Evolutionary conservation across 2,113 vertebrate genomes (phyloP).

Genomic region (Hassar affinis): DNA sequence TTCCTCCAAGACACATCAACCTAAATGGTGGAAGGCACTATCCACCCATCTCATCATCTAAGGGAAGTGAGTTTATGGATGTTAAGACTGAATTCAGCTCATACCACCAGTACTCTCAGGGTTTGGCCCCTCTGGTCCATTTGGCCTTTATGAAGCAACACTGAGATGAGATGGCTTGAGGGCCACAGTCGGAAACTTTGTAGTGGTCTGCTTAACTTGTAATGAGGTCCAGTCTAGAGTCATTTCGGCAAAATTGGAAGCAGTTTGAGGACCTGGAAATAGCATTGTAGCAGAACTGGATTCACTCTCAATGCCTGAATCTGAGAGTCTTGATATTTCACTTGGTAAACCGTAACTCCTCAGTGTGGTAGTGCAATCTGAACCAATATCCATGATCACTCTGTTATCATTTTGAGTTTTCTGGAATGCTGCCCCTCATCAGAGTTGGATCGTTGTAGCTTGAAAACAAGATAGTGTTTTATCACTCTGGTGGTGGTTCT

Average conservation of each 20-base stretch:
- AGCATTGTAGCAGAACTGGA: conserved; percentile 85
- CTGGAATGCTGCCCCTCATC: conserved; percentile 52
- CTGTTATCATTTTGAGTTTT: conserved; percentile 53
- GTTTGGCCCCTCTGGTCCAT: conserved; percentile 73
- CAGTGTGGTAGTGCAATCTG: background rate
- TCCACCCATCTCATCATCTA: conserved; percentile 85
- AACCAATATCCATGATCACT: background rate
- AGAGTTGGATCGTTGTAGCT: conserved; percentile 64
- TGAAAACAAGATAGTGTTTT: conserved; percentile 76
- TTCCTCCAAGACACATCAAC: too few relatives aligned
- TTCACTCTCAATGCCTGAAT: conserved; percentile 95
- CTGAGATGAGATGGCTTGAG: conserved; percentile 76
- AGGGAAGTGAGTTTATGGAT: conserved; percentile 94
- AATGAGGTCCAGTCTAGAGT: conserved; percentile 63
- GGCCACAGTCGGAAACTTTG: conserved; percentile 69
- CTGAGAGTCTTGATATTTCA: conserved; percentile 66
- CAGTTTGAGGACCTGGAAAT: conserved; percentile 71
- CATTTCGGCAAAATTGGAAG: conserved; percentile 62
- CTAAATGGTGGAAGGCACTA: too few relatives aligned
- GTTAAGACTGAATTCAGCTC: conserved; percentile 95
- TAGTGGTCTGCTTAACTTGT: conserved; percentile 67
- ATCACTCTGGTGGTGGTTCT: conserved; percentile 75
- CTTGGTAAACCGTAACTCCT: conserved; percentile 7
- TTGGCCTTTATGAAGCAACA: conserved; percentile 71
- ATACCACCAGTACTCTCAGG: conserved; percentile 87